Evolutionary conservation across 1,140 invertebrate species (phyloP), one percentile per base, ranked within the genome.

Genomic region (Calephelis nemesis): DNA sequence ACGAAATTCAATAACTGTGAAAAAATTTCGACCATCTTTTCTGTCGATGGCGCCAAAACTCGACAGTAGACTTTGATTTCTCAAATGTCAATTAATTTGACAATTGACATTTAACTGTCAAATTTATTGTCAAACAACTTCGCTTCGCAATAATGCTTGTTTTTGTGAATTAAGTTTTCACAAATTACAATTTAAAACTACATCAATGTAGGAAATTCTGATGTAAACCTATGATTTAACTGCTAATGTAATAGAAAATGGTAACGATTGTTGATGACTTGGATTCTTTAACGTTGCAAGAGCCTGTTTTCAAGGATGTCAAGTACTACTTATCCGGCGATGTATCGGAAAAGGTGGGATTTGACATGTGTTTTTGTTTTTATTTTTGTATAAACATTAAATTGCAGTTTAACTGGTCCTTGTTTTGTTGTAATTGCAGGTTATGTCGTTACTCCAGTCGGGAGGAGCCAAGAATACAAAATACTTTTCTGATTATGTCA

Each of bases 401-500:
- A 78, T 73, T 79, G 74, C 77, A 70, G 73, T 76, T 75, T 72
- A 81, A 79, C 75, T 75, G 76, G 77, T 85, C 71, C 65, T 74
- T 71, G 72, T 78, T 77, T 79, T 77, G 74, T 78, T 76, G 76
- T 76, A 73, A 78, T 94, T 93, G 69, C 85, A 98, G 97, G 94
- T 97, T 77, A 90, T 96, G 79, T 94, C 94, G 79, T 90, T 97
- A 73, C 89, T 98, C 69, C 95, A 96, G 89, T 93, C 94, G 83
- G 96, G 96, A 76, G 97, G 97, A 64, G 97, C 95, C n/a, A 96
- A 97, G 84, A 94, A 94, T 74, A 94, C 95, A 68, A 95, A 95
- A 78, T 98, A 98, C 91, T 94, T 98, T 70, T 95, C 95, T 72
- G 96, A 98, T 87, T 96, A 95, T 93, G 96, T 97, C 68, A 98